Evolutionary conservation across 2,797 vertebrate genomes (phyloP).

Genomic region (Sebastes minor): DNA sequence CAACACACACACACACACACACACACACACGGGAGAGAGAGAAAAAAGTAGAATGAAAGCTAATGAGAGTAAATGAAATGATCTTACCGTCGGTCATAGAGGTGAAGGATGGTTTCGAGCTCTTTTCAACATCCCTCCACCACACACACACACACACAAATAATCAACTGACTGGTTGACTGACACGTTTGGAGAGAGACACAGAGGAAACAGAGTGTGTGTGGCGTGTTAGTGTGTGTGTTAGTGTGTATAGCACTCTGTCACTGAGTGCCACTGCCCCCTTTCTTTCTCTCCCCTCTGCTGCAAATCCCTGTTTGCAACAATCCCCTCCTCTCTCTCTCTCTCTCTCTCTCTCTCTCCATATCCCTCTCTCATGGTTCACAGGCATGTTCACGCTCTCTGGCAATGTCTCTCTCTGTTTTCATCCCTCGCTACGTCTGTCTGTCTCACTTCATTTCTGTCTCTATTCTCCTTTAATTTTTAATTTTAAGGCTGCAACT

Average conservation of each 20-base stretch:
- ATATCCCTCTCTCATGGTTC: slow-evolving; percentile 59
- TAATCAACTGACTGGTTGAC: slow-evolving; percentile 75
- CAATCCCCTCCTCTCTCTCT: slow-evolving; percentile 65
- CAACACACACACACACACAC: not conserved
- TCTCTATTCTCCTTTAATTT: slow-evolving; percentile 6
- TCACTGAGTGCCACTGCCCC: slow-evolving; percentile 80
- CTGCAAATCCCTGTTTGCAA: slow-evolving; percentile 78
- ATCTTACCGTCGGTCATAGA: slow-evolving; percentile 84
- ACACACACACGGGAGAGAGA: slow-evolving; percentile 9
- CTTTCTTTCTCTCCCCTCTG: slow-evolving; percentile 74
- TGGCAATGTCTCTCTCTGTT: slow-evolving; percentile 55
- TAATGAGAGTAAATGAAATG: slow-evolving; percentile 27
- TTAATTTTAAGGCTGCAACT: not conserved
- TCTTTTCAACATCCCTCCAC: slow-evolving; percentile 66
- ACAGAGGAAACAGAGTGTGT: slow-evolving; percentile 70
- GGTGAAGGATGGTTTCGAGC: slow-evolving; percentile 63
- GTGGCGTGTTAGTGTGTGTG: slow-evolving; percentile 55
- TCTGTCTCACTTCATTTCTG: slow-evolving; percentile 12
- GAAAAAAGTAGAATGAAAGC: slow-evolving; percentile 33
- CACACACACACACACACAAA: slow-evolving; percentile 68
- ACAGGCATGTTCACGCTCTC: slow-evolving; percentile 65
- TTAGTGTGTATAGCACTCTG: slow-evolving; percentile 74
- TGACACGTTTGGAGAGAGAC: slow-evolving; percentile 74
- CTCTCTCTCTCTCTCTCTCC: slow-evolving; percentile 27
- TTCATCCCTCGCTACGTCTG: slow-evolving; percentile 8